Conservation (phyloP, 2,888 invertebrate species). For the Stenichneumon culpator region DNA sequence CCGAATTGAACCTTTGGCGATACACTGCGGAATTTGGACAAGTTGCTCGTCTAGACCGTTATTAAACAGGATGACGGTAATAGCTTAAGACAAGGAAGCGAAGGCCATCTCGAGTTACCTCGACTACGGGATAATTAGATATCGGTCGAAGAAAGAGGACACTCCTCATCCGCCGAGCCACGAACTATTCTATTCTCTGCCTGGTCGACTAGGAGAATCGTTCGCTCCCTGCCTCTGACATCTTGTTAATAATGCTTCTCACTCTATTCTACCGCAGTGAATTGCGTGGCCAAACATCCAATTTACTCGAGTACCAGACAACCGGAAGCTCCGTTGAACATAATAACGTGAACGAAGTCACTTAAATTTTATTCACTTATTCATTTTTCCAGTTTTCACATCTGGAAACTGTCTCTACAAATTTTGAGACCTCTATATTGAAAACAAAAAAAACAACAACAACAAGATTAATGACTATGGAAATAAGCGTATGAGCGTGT, state of each 20-base stretch:
- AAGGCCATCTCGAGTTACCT: not conserved
- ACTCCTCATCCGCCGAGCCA: not conserved
- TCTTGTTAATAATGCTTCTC: conserved; percentile 76
- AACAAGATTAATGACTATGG: not conserved
- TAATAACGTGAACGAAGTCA: conserved; percentile 21
- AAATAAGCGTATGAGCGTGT: not conserved
- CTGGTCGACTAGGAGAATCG: conserved; percentile 31
- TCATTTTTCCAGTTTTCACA: not conserved
- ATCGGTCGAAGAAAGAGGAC: conserved; percentile 45
- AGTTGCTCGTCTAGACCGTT: conserved; percentile 20
- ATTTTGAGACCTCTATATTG: not conserved
- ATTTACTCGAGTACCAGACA: conserved; percentile 78
- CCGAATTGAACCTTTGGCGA: not conserved
- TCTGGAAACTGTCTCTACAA: not conserved
- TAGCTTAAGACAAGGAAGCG: not conserved
- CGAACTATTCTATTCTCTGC: conserved; percentile 1
- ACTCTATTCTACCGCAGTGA: conserved; percentile 45
- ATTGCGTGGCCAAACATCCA: conserved; percentile 73
- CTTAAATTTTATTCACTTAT: not conserved
- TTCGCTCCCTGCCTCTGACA: conserved; percentile 77
- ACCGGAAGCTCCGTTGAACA: conserved; percentile 16
- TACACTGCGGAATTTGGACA: not conserved
- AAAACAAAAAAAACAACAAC: not conserved
- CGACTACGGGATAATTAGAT: conserved; percentile 50
- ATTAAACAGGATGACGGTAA: conserved; percentile 1